Evolutionary conservation across 2,888 invertebrate genomes (phyloP), one percentile per base, ranked within the genome.

Genomic region (Barypeithes pellucidus): DNA sequence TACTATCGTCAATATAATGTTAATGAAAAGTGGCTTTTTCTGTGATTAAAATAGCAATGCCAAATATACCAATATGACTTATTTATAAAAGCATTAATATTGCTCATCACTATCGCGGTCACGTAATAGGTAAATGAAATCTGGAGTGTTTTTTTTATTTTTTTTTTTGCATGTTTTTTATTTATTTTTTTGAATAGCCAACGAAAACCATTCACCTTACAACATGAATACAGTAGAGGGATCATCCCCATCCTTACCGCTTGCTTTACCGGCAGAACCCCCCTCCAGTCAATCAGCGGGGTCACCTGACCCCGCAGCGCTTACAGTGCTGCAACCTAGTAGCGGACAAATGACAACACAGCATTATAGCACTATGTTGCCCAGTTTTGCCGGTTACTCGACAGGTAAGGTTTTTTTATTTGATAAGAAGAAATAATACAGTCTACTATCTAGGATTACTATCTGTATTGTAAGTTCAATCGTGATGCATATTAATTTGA

Each of bases 301-400:
- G 62, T 87, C 89, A 50, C 89, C 87, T 8, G 86, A 87, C 81
- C 86, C 86, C 50, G 82, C 86, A 33, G 86, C 85, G 20, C 80
- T 86, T 67, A 86, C 86, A 81, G 89, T 92, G 76, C 87, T 92
- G 77, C 91, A 91, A 82, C 89, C 91, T 52, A 89, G 89, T 78
- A 86, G 87, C 80, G 76, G 75, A 4, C 72, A 72, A 45, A 72
- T 72, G 36, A 65, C 75, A 36, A 84, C 88, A 76, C 88, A 89
- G 76, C 89, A 89, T 79, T 90, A 91, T 81, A 88, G 90, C 74
- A 88, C 91, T 80, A 90, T 91, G 89, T 87, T 92, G 80, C 91
- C 91, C 76, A 91, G 91, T 87, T 92, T 92, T 84, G 69, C 76
- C 11, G 91, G 91, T 86, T 92, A 92, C 84, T 88, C 91, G 74